Base-by-base conservation (phyloP, 2,888 invertebrate species). In the Patella caerulea region DNA sequence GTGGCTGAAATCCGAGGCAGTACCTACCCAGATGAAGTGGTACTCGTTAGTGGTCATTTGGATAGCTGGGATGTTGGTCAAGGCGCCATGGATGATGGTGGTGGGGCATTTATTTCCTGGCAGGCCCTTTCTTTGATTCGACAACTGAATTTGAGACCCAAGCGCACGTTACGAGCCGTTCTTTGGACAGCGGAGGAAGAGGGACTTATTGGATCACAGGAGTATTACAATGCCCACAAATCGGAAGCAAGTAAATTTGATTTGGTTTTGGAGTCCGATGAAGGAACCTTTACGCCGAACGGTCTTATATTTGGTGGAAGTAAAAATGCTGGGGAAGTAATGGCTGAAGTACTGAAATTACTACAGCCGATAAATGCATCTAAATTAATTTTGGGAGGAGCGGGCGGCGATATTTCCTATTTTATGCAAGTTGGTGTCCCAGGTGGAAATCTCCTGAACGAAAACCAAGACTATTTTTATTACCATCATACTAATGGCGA, bases 1-100 rank as follows among this genome's bases (percentile, higher is more conserved):
- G 82, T 88, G 19, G 88, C 87, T 53, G 88, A 88, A 79, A 85
- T 88, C 45, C 81, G 75, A 45, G 88, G 88, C 2, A 75, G 75
- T 45, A 81, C 79, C 69, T 86, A 83, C 74, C 88, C 88, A 15
- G 84, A 87, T 34, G 80, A 85, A 79, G 92, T 95, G 0, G 96
- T 96, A 0, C 93, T 96, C 29, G 94, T 96, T 24, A 95, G 96
- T 3, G 96, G 96, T 17, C 96, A 96, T 90, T 93, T 96, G 52
- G 96, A 96, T 88, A 95, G 95, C 88, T 96, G 96, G 96, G 96
- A 96, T 91, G 95, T 96, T 15, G 96, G 96, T 65, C 94, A 95
- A 85, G 96, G 96, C 19, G 96, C 96, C 9, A 96, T 96, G 96
- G 96, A 96, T 89, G 96, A 96, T 86, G 93, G 92, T 4, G 96